Conservation (phyloP, 2,797 vertebrate species). For the Esox masquinongy region DNA sequence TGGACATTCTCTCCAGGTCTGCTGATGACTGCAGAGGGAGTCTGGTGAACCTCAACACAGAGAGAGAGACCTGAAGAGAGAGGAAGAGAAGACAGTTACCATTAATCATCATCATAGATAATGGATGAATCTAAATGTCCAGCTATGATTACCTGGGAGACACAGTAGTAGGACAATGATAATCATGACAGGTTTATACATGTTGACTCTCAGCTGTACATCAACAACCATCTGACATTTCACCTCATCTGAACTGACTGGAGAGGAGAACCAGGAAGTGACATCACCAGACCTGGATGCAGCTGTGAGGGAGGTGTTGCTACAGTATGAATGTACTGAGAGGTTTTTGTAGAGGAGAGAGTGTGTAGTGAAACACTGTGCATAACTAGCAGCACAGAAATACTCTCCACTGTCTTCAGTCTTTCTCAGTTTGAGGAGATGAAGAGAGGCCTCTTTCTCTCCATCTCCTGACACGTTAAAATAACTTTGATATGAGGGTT, state of each 20-base stretch:
- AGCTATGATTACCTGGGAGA: conserved; percentile 31
- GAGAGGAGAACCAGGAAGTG: not conserved
- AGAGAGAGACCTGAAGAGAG: not conserved
- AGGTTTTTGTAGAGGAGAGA: too few relatives aligned
- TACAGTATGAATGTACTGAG: too few relatives aligned
- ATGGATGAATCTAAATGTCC: not conserved
- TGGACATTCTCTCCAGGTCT: not conserved
- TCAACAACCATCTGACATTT: not conserved
- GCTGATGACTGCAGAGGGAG: not conserved
- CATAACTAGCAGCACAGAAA: too few relatives aligned
- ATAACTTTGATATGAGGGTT: too few relatives aligned
- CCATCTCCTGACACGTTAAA: too few relatives aligned
- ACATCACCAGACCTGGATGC: too few relatives aligned
- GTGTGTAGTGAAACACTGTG: too few relatives aligned
- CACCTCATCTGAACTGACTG: not conserved
- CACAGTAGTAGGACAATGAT: conserved; percentile 12
- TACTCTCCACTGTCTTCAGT: too few relatives aligned
- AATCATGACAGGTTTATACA: not conserved
- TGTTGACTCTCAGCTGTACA: not conserved
- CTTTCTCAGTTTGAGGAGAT: too few relatives aligned
- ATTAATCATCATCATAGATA: not conserved
- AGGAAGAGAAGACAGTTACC: not conserved
- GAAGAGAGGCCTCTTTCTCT: too few relatives aligned
- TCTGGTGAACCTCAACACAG: conserved; percentile 1
- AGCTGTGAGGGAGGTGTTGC: too few relatives aligned